Evolutionary conservation across 2,888 invertebrate species (phyloP).

Genomic region (Noctua fimbriata): DNA sequence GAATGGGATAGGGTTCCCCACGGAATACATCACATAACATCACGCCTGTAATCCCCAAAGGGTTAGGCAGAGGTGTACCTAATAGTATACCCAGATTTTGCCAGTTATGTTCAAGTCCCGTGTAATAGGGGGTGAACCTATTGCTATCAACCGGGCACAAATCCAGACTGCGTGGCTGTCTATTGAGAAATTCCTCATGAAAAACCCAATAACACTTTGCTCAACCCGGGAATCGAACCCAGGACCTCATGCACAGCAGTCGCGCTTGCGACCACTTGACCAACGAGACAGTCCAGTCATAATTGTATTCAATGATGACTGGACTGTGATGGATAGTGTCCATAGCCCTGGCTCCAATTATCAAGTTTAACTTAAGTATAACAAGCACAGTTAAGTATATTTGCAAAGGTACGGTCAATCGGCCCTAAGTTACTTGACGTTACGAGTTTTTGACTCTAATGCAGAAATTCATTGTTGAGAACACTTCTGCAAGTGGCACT

Average conservation of each 20-base stretch:
- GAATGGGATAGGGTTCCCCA: neutral
- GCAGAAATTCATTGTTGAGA: neutral
- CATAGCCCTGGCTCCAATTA: conserved; percentile 1
- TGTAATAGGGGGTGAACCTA: too few species aligned
- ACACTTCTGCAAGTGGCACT: neutral
- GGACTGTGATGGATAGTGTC: too few species aligned
- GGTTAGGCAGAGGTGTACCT: too few species aligned
- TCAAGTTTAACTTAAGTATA: conserved; percentile 5
- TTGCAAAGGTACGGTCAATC: conserved; percentile 2
- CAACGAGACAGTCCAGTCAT: neutral
- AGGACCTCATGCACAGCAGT: too few species aligned
- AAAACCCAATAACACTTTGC: too few species aligned
- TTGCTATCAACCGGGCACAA: too few species aligned
- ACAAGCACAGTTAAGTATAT: neutral
- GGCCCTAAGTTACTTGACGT: neutral
- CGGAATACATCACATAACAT: neutral
- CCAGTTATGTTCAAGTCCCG: too few species aligned
- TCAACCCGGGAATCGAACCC: too few species aligned
- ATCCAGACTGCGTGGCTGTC: too few species aligned
- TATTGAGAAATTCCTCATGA: too few species aligned
- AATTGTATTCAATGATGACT: too few species aligned
- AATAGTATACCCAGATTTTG: too few species aligned
- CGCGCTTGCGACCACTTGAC: neutral
- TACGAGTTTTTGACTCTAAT: neutral
- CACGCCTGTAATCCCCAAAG: neutral